Base-by-base conservation (phyloP, 2,797 vertebrate genomes). In the Cossypha niveicapilla region DNA sequence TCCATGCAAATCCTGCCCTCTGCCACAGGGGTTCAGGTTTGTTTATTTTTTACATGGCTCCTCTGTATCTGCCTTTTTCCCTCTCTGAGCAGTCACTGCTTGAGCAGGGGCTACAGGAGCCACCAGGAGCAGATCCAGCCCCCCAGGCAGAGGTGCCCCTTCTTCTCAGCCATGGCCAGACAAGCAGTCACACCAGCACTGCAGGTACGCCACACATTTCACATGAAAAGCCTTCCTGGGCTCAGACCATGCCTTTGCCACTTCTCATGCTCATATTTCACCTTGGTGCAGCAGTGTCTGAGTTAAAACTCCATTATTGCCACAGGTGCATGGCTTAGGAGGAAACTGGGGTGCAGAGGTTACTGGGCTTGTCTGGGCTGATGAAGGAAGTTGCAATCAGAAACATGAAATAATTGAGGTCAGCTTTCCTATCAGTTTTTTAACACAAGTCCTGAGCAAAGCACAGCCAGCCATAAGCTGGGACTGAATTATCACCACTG, bases 331-430 rank as follows among this genome's bases (percentile, higher is more conserved):
- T 1, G 10, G 41, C 18, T 8, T 7, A 45, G 60, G 58, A 56
- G 48, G 79, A 75, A 88, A n/a, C 17, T 3, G 48, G 24, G 56
- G 44, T 39, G 35, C 66, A 90, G 66, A 75, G 58, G 58, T 90
- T 62, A 44, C 10, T 7, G 0, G 3, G 14, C 7, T 77, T 75
- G 32, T 35, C 27, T 0, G 0, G 51, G 50, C 27, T 72, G 66
- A 70, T 28, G 66, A 84, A 72, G 51, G 62, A 83, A 76, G 76
- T 19, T 84, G 28, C 50, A 65, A 19, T 44, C 68, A 90, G 30
- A 56, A 16, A 25, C 13, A 18, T 8, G n/a, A 75, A 78, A 47
- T 74, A 83, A 92, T 2, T 57, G 25, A 93, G 50, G 35, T 47
- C 51, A 57, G 30, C 28, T 88, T 72, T 81, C 28, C 27, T 71